Conservation (phyloP, 2,113 vertebrate species). For the Tor tambroides region DNA sequence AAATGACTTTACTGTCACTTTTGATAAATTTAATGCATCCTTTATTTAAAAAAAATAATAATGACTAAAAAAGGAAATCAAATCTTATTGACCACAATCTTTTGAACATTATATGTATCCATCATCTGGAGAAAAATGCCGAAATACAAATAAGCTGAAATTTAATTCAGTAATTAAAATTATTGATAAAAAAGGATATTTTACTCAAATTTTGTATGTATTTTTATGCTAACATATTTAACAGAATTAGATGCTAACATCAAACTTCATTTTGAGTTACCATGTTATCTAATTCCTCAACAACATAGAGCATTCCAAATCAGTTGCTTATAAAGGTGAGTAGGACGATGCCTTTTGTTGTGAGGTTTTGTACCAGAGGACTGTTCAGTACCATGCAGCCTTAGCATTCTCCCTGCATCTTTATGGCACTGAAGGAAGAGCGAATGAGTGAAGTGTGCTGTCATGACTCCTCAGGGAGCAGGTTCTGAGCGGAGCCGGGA, state of each 20-base stretch:
- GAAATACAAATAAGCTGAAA: background rate
- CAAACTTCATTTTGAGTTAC: too few species aligned
- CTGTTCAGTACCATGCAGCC: background rate
- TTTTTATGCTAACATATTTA: too few species aligned
- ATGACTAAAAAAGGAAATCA: too few species aligned
- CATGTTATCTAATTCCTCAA: too few species aligned
- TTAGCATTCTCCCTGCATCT: background rate
- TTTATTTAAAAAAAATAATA: background rate
- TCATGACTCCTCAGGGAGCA: slow-evolving; percentile 21
- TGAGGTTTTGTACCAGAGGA: background rate
- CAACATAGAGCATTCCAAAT: too few species aligned
- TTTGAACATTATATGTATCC: too few species aligned
- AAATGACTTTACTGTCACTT: too few species aligned
- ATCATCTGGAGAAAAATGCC: too few species aligned
- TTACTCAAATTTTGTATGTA: too few species aligned
- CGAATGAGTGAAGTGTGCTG: slow-evolving; percentile 14
- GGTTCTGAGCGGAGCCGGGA: background rate
- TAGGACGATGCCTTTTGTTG: too few species aligned
- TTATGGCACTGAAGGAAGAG: background rate
- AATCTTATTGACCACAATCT: background rate
- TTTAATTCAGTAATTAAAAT: background rate
- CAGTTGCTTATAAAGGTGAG: too few species aligned
- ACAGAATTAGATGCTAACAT: too few species aligned
- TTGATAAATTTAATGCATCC: background rate
- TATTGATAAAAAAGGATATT: background rate